Conservation (phyloP, 2,797 vertebrate species). For the Pipistrellus pygmaeus region DNA sequence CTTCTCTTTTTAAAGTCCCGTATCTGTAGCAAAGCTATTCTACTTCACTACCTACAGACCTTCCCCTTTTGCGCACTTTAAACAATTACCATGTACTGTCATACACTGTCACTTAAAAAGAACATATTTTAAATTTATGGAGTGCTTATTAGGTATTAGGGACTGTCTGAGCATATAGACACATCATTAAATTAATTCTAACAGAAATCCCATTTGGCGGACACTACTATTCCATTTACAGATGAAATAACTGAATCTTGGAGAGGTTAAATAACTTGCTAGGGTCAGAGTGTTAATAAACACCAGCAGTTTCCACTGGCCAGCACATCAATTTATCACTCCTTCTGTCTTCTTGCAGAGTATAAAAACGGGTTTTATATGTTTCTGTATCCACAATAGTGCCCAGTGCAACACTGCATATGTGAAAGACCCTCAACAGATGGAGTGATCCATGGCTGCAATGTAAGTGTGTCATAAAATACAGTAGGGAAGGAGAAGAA, state of each 20-base stretch:
- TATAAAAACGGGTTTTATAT: not conserved
- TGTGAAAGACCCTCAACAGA: not conserved
- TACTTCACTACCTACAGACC: not conserved
- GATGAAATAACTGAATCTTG: not conserved
- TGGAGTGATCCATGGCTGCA: not conserved
- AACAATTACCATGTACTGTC: not conserved
- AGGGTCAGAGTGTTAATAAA: not conserved
- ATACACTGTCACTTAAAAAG: not conserved
- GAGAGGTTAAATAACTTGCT: not conserved
- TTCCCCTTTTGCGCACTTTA: not conserved
- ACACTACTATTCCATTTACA: not conserved
- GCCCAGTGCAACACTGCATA: not conserved
- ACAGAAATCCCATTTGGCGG: not conserved
- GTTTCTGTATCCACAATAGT: not conserved
- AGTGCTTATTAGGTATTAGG: not conserved
- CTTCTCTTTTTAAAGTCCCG: not conserved
- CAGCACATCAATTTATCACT: not conserved
- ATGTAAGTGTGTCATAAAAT: not conserved
- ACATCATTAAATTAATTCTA: constrained; percentile 38
- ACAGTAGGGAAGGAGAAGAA: not conserved
- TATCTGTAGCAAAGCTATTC: not conserved
- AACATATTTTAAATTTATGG: constrained; percentile 1
- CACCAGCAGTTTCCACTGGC: not conserved
- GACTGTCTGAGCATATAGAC: not conserved
- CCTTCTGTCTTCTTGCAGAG: not conserved